Evolutionary conservation across 2,888 invertebrate species (phyloP).

Genomic region (Lucinisca nassula): DNA sequence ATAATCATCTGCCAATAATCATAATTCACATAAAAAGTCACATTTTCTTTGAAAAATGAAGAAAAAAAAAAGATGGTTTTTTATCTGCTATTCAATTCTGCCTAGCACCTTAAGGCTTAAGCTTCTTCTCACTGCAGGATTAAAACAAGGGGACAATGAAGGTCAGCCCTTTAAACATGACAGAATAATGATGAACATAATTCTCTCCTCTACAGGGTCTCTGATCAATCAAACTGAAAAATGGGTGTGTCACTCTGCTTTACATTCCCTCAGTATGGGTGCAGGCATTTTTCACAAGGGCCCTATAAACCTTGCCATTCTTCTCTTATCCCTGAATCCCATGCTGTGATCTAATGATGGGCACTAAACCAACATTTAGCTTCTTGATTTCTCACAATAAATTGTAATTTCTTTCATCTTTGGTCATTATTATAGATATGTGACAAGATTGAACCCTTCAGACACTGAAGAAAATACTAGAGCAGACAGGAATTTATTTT

Average conservation of each 20-base stretch:
- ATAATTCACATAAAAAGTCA: too few relatives aligned
- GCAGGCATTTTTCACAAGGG: not conserved
- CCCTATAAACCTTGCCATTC: not conserved
- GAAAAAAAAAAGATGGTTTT: too few relatives aligned
- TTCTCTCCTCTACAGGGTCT: not conserved
- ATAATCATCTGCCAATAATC: too few relatives aligned
- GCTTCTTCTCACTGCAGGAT: not conserved
- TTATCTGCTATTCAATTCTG: too few relatives aligned
- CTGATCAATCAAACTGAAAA: slow-evolving; percentile 5
- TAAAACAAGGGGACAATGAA: slow-evolving; percentile 8
- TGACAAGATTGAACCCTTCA: too few relatives aligned
- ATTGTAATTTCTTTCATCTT: too few relatives aligned
- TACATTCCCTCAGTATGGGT: not conserved
- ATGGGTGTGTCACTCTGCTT: slow-evolving; percentile 1
- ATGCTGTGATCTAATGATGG: not conserved
- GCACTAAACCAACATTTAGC: not conserved
- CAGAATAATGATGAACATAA: not conserved
- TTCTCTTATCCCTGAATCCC: not conserved
- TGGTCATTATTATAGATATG: too few relatives aligned
- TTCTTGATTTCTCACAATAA: not conserved
- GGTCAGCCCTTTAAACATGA: not conserved
- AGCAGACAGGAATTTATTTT: too few relatives aligned
- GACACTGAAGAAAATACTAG: too few relatives aligned
- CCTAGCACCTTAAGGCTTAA: too few relatives aligned
- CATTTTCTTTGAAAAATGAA: too few relatives aligned